Conservation (phyloP, 2,888 invertebrate genomes). For the Oxycera nigricornis region DNA sequence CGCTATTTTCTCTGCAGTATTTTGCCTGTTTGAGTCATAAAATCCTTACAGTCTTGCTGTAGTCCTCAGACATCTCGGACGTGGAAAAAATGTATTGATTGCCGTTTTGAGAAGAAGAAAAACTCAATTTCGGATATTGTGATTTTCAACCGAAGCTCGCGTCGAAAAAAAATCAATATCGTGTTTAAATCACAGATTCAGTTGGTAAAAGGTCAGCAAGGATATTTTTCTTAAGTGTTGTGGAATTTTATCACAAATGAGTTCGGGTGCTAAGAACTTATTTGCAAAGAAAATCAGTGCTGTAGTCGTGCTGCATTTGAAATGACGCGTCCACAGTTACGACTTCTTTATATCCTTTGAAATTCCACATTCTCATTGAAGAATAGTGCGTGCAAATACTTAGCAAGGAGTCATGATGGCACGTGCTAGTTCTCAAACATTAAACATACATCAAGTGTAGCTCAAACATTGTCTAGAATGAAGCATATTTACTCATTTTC, state of each 20-base stretch:
- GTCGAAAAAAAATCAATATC: not conserved
- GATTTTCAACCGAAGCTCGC: not conserved
- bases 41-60: conserved; percentile 34
- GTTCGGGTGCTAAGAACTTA: not conserved
- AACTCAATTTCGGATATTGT: conserved; percentile 13
- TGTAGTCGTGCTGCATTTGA: conserved; percentile 6
- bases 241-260: too few relatives aligned
- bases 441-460: not conserved
- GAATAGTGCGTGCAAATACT: not conserved
- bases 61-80: conserved; percentile 33
- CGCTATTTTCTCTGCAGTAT: conserved; percentile 41
- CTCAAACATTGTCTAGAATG: not conserved
- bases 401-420: not conserved
- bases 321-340: conserved; percentile 10
- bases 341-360: too few relatives aligned
- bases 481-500: not conserved
- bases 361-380: too few relatives aligned
- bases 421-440: not conserved
- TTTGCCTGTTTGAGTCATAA: conserved; percentile 42
- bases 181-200: not conserved
- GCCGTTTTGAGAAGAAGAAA: conserved; percentile 2
- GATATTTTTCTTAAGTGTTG: too few relatives aligned
- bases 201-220: not conserved
- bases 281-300: not conserved
- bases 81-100: conserved; percentile 1